Conservation (phyloP, 2,888 invertebrate species). For the Cerceris rybyensis region DNA sequence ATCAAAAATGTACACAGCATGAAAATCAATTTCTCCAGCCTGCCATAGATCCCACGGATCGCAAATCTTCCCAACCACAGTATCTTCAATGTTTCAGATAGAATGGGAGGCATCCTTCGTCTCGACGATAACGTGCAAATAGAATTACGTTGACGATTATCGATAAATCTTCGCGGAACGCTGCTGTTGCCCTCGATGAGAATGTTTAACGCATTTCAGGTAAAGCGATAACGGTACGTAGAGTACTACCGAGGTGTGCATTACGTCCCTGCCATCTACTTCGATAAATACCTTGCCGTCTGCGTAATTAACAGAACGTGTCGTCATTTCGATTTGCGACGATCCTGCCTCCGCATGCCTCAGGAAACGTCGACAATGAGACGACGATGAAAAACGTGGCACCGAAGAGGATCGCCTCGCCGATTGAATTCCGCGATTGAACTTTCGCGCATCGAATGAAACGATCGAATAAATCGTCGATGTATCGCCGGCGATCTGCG, state of each 20-base stretch:
- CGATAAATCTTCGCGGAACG: slow-evolving; percentile 34
- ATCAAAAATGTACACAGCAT: neutral
- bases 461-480: slow-evolving; percentile 37
- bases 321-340: slow-evolving; percentile 14
- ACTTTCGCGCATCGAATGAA: slow-evolving; percentile 13
- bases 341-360: slow-evolving; percentile 15
- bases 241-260: slow-evolving; percentile 28
- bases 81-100: neutral
- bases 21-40: neutral
- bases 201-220: slow-evolving; percentile 33
- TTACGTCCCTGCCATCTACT: slow-evolving; percentile 4
- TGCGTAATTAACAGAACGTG: slow-evolving; percentile 26
- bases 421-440: slow-evolving; percentile 14
- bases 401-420: neutral
- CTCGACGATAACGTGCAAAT: slow-evolving; percentile 19
- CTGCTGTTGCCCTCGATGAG: slow-evolving; percentile 21
- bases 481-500: slow-evolving; percentile 3
- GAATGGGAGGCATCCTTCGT: slow-evolving; percentile 9
- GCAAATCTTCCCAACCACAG: neutral
- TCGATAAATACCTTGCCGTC: neutral
- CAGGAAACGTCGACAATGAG: slow-evolving; percentile 28
- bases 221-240: slow-evolving; percentile 33
- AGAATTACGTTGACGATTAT: slow-evolving; percentile 27
- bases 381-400: slow-evolving; percentile 6
- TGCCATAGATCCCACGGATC: neutral